Base-by-base conservation (phyloP, 53 echinoderm and acorn worm genomes). In the Paracentrotus lividus region DNA sequence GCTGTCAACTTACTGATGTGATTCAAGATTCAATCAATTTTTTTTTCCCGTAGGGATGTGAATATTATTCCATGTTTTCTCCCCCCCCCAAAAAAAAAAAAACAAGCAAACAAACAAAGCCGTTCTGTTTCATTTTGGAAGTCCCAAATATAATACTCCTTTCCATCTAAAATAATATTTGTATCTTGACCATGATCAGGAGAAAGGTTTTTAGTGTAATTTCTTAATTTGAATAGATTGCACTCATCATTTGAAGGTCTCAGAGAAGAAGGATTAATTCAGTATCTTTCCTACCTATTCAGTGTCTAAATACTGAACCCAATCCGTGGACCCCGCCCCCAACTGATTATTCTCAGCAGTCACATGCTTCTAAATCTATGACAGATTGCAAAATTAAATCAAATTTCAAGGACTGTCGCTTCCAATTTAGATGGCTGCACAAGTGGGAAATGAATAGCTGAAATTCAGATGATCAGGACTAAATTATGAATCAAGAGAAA, bases 331-430 rank as follows among this genome's bases (percentile, higher is more conserved):
- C 72, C 67, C 72, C 40, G 40, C 40, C 72, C 72, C 72, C 72
- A 72, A 40, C 72, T 72, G 72, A 40, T 40, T 38, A 38, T 72
- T 72, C 72, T 16, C 72, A 72, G 72, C 72, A 72, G 72, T 72
- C 40, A 40, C 40, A 10, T 36, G 40, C 40, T 38, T 72, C 40
- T 72, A 72, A 38, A 72, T 72, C 72, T 40, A 72, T 20, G 72
- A 72, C 72, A 72, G 72, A 72, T 72, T 72, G 72, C 72, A 72
- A 72, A 72, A 72, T 72, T 72, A 72, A 72, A 72, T 72, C 72
- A 72, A 13, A 72, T 72, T 72, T 72, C 72, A 72, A 72, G 72
- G 72, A 32, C 21, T 72, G 72, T 72, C 72, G 40, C 72, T 72
- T 40, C 40, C 72, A 72, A 72, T 72, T 72, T 36, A 36, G 72